These are phyloP conservation scores for Agriopis aurantiaria DNA, from an alignment of 2,888 invertebrate genomes.

Conservation along the genomic window DNA sequence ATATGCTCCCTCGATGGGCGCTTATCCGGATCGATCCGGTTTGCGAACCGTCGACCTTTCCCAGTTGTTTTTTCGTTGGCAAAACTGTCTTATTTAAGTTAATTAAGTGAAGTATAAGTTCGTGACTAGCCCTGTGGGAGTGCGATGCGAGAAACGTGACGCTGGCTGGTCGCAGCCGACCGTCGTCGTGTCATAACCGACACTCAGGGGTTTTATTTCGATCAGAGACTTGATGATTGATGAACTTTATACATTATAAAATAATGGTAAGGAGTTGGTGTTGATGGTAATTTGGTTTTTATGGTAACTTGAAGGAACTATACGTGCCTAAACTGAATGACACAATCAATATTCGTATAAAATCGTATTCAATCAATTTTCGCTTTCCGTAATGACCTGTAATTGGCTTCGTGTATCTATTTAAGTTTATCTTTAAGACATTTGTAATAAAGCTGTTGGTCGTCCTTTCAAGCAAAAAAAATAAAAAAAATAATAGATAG, in stretches of 20 bases:
- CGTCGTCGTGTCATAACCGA: constrained; percentile 59
- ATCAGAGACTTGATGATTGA: constrained; percentile 18
- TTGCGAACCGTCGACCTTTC: constrained; percentile 72
- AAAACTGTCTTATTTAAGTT: constrained; percentile 84
- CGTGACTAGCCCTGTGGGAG: constrained; percentile 83
- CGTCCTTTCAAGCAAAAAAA: no score
- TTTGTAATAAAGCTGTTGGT: no score
- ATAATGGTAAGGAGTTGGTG: not conserved
- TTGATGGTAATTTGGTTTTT: not conserved
- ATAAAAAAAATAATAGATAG: no score
- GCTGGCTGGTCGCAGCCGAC: constrained; percentile 52
- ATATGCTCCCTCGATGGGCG: constrained; percentile 26
- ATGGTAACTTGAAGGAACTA: constrained; percentile 9
- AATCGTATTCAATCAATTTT: no score
- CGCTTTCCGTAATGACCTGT: no score
- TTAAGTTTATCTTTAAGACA: no score
- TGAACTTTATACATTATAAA: constrained; percentile 6
- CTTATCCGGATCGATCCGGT: constrained; percentile 69
- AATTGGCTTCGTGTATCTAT: no score
- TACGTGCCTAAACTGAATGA: not conserved
- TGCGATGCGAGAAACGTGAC: constrained; percentile 68
- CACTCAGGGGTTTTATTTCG: constrained; percentile 28
- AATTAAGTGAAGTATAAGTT: constrained; percentile 86
- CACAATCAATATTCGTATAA: no score
- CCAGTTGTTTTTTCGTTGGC: constrained; percentile 74